Base-by-base conservation (phyloP, 2,888 invertebrate genomes). In the Amblyteles armatorius region DNA sequence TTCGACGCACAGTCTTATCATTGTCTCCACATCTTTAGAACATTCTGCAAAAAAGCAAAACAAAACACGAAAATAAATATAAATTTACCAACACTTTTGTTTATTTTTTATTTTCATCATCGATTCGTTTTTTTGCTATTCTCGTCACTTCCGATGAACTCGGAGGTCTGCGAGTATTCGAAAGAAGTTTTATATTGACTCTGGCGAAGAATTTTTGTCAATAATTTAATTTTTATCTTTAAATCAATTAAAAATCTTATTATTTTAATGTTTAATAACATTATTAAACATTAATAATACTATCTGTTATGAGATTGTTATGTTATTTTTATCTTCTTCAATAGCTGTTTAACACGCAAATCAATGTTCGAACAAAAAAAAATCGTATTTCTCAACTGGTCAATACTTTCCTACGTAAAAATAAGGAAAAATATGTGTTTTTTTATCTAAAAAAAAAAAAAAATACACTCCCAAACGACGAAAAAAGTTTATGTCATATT, bases 21-120 rank as follows among this genome's bases (percentile, higher is more conserved):
- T 95, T 89, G 95, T 95, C 83, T 96, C 96, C 4, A 99, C 98
- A 90, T 99, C 97, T n/a, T 97, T 96, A 93, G 99, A 98, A 87
- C 95, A 95, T 63, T 95, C 94, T 94, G 82, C 9, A 89, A 88
- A 55, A 29, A 29, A 3, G 0, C 3, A 6, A 36, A 36, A 9
- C 2, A 36, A 36, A 36, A 36, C 36, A 36, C 9, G 7, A 55
- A 29, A 50, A 29, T 71, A 29, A 74, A 36, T 79, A 55, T 68
- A 11, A 1, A 40, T 40, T 48, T 3, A 48, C 16, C 1, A 48
- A 52, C 3, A 74, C n/a, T 65, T 33, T 69, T 48, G 52, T 50
- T 33, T 5, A 7, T 5, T 33, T 63, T 63, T 13, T 60, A 6
- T n/a, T 33, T 33, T 1, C 29, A 33, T 63, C 33, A 13, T 63